Evolutionary conservation across 1,140 invertebrate genomes (phyloP), one percentile per base, ranked within the genome.

Genomic region (Leucophenga varia): DNA sequence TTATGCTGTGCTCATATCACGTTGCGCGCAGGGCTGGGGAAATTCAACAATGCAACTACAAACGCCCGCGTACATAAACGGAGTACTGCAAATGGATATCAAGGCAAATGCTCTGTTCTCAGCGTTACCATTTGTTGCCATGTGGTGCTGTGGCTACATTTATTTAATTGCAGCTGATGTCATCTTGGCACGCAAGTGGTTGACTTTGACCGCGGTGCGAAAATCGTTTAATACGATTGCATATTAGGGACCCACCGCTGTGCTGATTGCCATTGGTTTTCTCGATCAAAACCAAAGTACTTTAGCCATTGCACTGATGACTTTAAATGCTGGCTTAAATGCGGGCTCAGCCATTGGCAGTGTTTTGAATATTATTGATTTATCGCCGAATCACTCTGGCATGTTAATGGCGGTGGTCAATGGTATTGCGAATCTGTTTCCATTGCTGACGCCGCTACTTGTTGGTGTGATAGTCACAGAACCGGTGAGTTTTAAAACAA

Each of bases 21-120:
- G 96, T 59, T 87, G 90, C 65, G 86, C 90, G 1, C 89, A 95
- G 64, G 92, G 91, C 69, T 97, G 92, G 93, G 92, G 92, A 2
- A 93, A 91, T 67, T 96, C 93, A 79, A 95, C 89, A 2, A 81
- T 98, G 43, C 79, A 97, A 32, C 93, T 91, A 0, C 86, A 94
- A 75, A 86, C 97, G 57, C 95, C 95, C 0, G 37, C 60, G 0
- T 68, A 64, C 21, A 59, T 68, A 51, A 57, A 67, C 16, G 81
- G 84, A 45, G 85, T 95, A 0, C 79, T 97, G 3, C 77, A 84
- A 38, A 89, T 89, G 52, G 79, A 95, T 47, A 85, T 96, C 10
- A 81, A 86, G 74, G 73, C 81, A 16, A 87, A 87, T 64, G 88
- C 89, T 7, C 60, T 83, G 19, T 69, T 86, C 20, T 84, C 89